A percentile compares a stretch with the other conserved stretches of the same genome.
phyloP scores from a whole-genome alignment of 2,113 vertebrate genomes.

The Laterallus jamaicensis region DNA sequence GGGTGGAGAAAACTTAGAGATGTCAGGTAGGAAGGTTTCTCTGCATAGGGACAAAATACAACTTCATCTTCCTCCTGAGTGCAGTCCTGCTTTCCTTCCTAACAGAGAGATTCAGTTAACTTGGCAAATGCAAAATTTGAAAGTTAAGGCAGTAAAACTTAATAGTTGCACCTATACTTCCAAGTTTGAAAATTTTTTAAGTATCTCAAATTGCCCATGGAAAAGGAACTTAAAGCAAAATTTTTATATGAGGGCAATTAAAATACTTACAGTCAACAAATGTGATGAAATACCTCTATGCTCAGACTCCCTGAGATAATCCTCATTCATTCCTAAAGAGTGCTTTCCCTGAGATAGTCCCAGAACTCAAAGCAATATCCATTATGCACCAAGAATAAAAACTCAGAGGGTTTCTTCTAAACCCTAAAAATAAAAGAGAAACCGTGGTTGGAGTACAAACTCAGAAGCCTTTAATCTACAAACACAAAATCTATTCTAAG shows the following conservation, averaged over 20 bases:
- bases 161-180: neutral
- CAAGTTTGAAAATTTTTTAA: neutral
- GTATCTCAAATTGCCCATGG: no score
- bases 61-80: neutral
- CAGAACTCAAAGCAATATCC: neutral
- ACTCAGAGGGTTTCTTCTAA: neutral
- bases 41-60: neutral
- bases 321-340: neutral
- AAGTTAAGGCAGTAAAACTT: neutral
- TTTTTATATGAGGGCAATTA: neutral
- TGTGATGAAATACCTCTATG: neutral
- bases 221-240: neutral
- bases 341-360: neutral
- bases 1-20: neutral
- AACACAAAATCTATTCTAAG: neutral
- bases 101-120: neutral
- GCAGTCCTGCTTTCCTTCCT: neutral
- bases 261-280: neutral
- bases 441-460: neutral
- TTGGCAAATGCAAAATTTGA: neutral
- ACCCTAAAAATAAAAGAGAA: neutral
- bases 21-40: neutral
- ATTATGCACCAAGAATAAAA: neutral
- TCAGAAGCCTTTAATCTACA: neutral
- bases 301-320: neutral